A percentile compares a stretch with the other conserved stretches of the same genome.
Evolutionary conservation across 2,888 invertebrate genomes (phyloP).

Genomic region (Amphipyra berbera): DNA sequence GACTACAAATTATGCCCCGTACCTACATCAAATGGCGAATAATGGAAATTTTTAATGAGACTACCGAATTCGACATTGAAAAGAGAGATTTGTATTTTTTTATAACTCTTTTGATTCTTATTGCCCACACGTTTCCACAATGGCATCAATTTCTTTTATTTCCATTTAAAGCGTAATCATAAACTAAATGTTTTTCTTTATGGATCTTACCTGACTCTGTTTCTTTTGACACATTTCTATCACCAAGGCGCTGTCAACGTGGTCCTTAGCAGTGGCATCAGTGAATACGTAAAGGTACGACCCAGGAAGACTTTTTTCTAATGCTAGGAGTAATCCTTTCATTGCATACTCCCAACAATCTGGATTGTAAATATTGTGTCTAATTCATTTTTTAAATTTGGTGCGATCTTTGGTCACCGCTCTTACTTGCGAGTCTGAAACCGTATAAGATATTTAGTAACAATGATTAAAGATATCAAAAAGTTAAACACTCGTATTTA

Average conservation of each 20-base stretch:
- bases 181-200: too few species aligned
- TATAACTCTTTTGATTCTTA: too few species aligned
- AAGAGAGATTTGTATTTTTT: too few species aligned
- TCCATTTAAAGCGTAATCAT: too few species aligned
- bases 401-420: constrained; percentile 26
- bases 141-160: too few species aligned
- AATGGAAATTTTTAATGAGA: too few species aligned
- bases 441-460: not conserved
- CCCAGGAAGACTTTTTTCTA: constrained; percentile 54
- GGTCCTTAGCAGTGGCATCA: constrained; percentile 65
- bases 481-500: too few species aligned
- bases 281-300: constrained; percentile 68
- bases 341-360: constrained; percentile 63
- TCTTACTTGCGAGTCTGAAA: constrained; percentile 30
- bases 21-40: too few species aligned
- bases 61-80: too few species aligned
- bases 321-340: constrained; percentile 56
- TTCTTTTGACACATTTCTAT: constrained; percentile 59
- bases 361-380: constrained; percentile 18
- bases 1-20: too few species aligned
- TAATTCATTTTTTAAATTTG: constrained; percentile 36
- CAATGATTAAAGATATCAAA: not conserved
- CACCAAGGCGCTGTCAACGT: constrained; percentile 26
- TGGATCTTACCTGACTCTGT: constrained; percentile 56
- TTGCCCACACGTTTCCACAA: too few species aligned